A percentile compares a stretch with the other conserved stretches of the same genome.
Evolutionary conservation across 2,888 invertebrate genomes (phyloP).

Genomic region (Standfussiana lucernea): DNA sequence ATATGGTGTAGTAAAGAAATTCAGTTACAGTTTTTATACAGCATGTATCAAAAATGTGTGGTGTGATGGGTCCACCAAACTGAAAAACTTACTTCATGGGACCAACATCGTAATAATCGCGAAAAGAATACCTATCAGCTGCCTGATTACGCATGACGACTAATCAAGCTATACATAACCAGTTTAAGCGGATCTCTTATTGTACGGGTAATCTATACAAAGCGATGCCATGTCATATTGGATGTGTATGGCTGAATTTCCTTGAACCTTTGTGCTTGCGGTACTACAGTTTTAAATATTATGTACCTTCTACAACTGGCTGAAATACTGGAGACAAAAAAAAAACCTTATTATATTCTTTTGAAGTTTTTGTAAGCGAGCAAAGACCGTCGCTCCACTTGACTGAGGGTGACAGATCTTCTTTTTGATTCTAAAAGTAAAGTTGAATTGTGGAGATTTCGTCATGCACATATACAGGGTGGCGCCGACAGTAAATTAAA

Average conservation of each 20-base stretch:
- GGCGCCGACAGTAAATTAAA: too few relatives aligned
- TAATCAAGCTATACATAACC: too few relatives aligned
- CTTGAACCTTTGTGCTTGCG: neutral
- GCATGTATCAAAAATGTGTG: neutral
- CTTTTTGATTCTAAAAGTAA: neutral
- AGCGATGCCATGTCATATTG: too few relatives aligned
- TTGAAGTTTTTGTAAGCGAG: neutral
- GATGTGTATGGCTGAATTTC: too few relatives aligned
- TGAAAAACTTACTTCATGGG: neutral
- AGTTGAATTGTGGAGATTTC: too few relatives aligned
- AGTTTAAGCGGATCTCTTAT: too few relatives aligned
- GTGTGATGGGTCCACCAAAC: neutral
- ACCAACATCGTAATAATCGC: neutral
- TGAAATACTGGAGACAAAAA: neutral
- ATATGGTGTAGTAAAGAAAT: conserved; percentile 7
- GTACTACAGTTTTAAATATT: neutral
- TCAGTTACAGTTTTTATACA: neutral
- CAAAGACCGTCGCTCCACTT: neutral
- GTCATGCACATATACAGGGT: too few relatives aligned
- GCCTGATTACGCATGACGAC: too few relatives aligned
- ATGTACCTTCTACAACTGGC: neutral
- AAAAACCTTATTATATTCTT: neutral
- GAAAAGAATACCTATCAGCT: neutral
- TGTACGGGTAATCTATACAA: too few relatives aligned
- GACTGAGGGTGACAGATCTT: neutral